phyloP scores from a whole-genome alignment of 2,888 invertebrate species.

The Crocallis elinguaria region DNA sequence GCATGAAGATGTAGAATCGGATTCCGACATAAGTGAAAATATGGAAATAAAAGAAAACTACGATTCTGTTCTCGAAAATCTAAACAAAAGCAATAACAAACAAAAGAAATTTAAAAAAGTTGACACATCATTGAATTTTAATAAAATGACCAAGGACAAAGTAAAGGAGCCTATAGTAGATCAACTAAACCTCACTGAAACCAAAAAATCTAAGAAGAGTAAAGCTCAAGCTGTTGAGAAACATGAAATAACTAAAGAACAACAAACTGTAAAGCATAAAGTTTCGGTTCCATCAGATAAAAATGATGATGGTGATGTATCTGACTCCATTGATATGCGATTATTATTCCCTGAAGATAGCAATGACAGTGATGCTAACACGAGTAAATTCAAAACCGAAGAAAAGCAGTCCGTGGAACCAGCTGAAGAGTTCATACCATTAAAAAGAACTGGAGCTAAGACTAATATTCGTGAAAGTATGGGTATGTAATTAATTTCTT shows the following conservation, averaged over 20 bases:
- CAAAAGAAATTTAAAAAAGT: constrained; percentile 49
- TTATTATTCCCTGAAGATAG: constrained; percentile 73
- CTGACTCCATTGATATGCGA: constrained; percentile 68
- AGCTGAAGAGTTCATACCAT: constrained; percentile 56
- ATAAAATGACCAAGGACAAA: constrained; percentile 57
- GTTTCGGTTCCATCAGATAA: constrained; percentile 17
- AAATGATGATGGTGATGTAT: constrained; percentile 49
- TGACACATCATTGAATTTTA: constrained; percentile 63
- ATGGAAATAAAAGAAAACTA: constrained; percentile 70
- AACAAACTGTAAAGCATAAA: constrained; percentile 28
- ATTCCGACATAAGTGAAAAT: constrained; percentile 63
- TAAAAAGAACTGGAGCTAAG: constrained; percentile 62
- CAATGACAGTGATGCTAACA: constrained; percentile 52
- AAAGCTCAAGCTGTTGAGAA: constrained; percentile 24
- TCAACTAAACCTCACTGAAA: constrained; percentile 67
- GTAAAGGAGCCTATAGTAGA: constrained; percentile 59
- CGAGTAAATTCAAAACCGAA: constrained; percentile 30
- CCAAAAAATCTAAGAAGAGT: constrained; percentile 50
- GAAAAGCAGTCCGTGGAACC: constrained; percentile 6
- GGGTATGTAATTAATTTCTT: constrained; percentile 46
- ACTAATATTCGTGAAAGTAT: constrained; percentile 54
- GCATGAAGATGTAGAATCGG: constrained; percentile 40
- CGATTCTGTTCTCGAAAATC: constrained; percentile 61
- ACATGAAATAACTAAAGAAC: constrained; percentile 19
- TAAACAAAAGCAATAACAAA: constrained; percentile 48